Percentiles rank a stretch among this genome's conserved stretches.
Evolutionary conservation across 2,797 vertebrate species (phyloP).

Genomic region (Lutjanus argentimaculatus): DNA sequence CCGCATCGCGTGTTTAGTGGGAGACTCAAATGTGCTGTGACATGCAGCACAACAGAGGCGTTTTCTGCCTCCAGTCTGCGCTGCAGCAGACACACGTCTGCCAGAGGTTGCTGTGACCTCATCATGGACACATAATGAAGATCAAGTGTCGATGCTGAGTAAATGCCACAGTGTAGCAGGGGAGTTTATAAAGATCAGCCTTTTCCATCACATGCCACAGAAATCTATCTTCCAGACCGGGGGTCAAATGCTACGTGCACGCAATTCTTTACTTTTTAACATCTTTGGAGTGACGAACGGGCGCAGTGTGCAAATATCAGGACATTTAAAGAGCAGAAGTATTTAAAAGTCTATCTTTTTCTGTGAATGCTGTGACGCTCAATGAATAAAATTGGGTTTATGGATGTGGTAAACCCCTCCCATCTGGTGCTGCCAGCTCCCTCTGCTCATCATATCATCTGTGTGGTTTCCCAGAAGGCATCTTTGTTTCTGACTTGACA

Average conservation of each 20-base stretch:
- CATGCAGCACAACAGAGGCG: conserved; percentile 17
- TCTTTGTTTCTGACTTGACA: conserved; percentile 29
- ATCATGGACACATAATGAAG: conserved; percentile 75
- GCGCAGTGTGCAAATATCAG: conserved; percentile 63
- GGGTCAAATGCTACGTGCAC: conserved; percentile 47
- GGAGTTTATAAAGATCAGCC: conserved; percentile 76
- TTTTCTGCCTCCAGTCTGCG: conserved; percentile 14
- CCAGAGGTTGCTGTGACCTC: conserved; percentile 63
- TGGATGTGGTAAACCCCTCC: conserved; percentile 43
- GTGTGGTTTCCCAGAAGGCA: conserved; percentile 34
- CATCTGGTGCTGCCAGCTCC: conserved; percentile 32
- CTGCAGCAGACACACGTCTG: conserved; percentile 23
- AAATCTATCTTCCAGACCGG: conserved; percentile 60
- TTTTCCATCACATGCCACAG: conserved; percentile 62
- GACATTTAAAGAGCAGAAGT: conserved; percentile 38
- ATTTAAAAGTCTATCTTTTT: conserved; percentile 38
- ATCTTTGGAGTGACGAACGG: conserved; percentile 48
- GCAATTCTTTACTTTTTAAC: conserved; percentile 43
- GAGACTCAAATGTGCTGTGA: conserved; percentile 32
- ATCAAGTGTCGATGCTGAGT: conserved; percentile 72
- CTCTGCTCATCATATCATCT: conserved; percentile 50
- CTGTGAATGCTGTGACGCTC: conserved; percentile 17
- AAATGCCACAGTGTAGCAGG: conserved; percentile 75
- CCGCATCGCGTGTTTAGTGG: not conserved
- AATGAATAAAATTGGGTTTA: conserved; percentile 42